A percentile compares a stretch with the other conserved stretches of the same genome.
Evolutionary conservation across 2,888 invertebrate genomes (phyloP).

Genomic region (Ennomos erosarius): DNA sequence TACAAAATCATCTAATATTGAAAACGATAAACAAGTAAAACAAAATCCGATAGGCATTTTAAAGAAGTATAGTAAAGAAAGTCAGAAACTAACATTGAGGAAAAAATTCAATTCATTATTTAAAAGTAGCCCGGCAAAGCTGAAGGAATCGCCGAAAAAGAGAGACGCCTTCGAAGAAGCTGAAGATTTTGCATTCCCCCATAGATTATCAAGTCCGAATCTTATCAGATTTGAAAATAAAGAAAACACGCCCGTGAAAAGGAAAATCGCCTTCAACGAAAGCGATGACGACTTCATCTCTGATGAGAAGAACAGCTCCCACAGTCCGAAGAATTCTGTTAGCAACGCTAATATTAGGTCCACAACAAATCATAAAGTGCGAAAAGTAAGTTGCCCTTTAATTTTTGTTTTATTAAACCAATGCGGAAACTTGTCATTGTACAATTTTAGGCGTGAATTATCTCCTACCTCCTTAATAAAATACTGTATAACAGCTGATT

Average conservation of each 20-base stretch:
- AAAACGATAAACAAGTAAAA: conserved; percentile 44
- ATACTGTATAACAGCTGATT: too few relatives aligned
- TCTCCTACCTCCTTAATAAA: too few relatives aligned
- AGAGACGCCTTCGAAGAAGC: conserved; percentile 23
- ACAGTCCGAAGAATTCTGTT: conserved; percentile 40
- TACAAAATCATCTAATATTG: conserved; percentile 11
- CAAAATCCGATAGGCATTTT: conserved; percentile 54
- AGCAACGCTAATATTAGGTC: conserved; percentile 40
- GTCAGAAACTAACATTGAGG: conserved; percentile 50
- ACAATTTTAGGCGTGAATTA: too few relatives aligned
- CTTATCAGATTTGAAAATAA: conserved; percentile 3
- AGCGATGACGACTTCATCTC: conserved; percentile 78
- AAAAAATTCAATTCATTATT: conserved; percentile 48
- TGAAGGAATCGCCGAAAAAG: conserved; percentile 22
- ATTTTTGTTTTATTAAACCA: too few relatives aligned
- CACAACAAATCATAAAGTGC: conserved; percentile 60
- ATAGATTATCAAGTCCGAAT: conserved; percentile 30
- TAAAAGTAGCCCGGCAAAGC: conserved; percentile 39
- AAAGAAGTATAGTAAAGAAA: conserved; percentile 63
- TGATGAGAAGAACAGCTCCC: conserved; percentile 42
- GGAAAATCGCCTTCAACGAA: conserved; percentile 59
- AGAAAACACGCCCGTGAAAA: conserved; percentile 33
- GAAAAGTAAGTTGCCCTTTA: conserved; percentile 57
- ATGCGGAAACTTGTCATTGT: too few relatives aligned
- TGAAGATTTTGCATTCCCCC: conserved; percentile 24